These are phyloP conservation scores for Acipenser ruthenus DNA, from an alignment of 2,797 vertebrate species.

Conservation along the genomic window DNA sequence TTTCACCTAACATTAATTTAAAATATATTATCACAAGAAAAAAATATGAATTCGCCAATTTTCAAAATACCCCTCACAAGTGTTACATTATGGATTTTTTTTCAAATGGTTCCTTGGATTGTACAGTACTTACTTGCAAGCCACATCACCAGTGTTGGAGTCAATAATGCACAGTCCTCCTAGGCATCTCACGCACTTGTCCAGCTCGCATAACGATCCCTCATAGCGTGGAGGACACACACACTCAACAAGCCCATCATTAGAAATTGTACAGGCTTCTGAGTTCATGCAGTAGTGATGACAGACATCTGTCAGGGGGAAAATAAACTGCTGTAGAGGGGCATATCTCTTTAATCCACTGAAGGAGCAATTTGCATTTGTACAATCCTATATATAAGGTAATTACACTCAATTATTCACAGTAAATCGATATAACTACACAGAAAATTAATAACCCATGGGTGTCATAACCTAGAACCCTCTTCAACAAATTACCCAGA, in stretches of 20 bases:
- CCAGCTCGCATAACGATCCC: constrained; percentile 85
- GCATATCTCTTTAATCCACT: too few species aligned
- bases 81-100: not conserved
- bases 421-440: constrained; percentile 53
- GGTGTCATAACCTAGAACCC: constrained; percentile 26
- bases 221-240: constrained; percentile 83
- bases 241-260: constrained; percentile 81
- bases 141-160: constrained; percentile 74
- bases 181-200: constrained; percentile 85
- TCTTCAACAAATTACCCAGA: not conserved
- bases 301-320: constrained; percentile 59
- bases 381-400: constrained; percentile 24
- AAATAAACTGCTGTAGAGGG: constrained; percentile 3
- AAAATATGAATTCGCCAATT: not conserved
- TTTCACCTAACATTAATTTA: too few species aligned
- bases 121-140: constrained; percentile 85
- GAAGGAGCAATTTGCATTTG: too few species aligned
- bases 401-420: constrained; percentile 61
- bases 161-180: constrained; percentile 82
- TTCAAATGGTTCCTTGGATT: not conserved
- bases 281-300: constrained; percentile 95
- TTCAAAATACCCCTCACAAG: too few species aligned
- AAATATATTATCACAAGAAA: too few species aligned
- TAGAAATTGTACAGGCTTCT: constrained; percentile 81
- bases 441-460: constrained; percentile 47